Base-by-base conservation (phyloP, 2,888 invertebrate species). In the Mantis religiosa region DNA sequence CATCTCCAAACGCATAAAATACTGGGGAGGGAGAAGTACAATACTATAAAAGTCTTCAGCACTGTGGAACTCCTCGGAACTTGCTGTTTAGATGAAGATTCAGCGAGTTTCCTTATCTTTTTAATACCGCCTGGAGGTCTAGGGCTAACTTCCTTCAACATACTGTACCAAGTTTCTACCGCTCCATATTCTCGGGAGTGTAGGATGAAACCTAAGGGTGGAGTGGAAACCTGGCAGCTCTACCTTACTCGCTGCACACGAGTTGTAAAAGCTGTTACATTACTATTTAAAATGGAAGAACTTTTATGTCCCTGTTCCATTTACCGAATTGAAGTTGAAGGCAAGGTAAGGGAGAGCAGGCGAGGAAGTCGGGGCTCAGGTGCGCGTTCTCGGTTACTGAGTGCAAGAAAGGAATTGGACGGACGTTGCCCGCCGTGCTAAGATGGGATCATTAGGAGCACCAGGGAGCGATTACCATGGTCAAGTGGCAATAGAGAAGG, bases 301-400 rank as follows among this genome's bases (percentile, higher is more conserved):
- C 89, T 89, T 89, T 89, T 87, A 87, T 87, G 87, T 54, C 30
- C 85, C 83, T 71, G 90, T 89, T 88, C 88, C 90, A 89, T 85
- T 90, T 89, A 82, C 88, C 54, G 89, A 88, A 90, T 86, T 90
- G 88, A 89, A 90, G 88, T 71, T 83, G 88, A 34, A 41, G 88
- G 85, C 85, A 34, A 41, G 88, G 85, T 25, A 28, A 14, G 30
- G 83, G 14, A 25, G 25, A 15, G 83, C 14, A 27, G 27, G 2
- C 28, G 28, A 34, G 85, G 34, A n/a, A 34, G 41, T 71, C 54
- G 15, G 54, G 25, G 54, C 54, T 71, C 54, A 71, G 54, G 54
- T 71, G 54, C 25, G 54, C 54, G 54, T 71, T 71, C 54, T 71
- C 54, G 54, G 54, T 15, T 71, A 20, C 20, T 20, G 54, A 71